These are phyloP conservation scores for human (Homo sapiens) DNA, from an alignment of 2,113 vertebrate species.

Conservation along the genomic window GRCh38 chr2:52737001-52737500, in stretches of 20 bases:
- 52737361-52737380: not conserved
- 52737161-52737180: not conserved
- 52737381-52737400: not conserved
- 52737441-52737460: not conserved
- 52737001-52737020: not conserved
- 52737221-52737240: not conserved
- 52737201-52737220: not conserved
- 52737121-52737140: not conserved
- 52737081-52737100: not conserved
- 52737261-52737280: not conserved
- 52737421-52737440: not conserved
- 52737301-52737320: not conserved
- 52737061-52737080: constrained; percentile 23
- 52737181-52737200: not conserved
- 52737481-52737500: not conserved
- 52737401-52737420: not conserved
- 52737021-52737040: not conserved
- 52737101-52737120: not conserved
- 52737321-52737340: not conserved
- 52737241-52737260: not conserved
- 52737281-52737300: not conserved
- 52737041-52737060: not conserved
- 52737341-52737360: not conserved
- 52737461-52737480: not conserved
- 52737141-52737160: not conserved